Percentiles rank a stretch among this genome's conserved stretches.
Conservation (phyloP, 2,113 vertebrate species). For the Rhipidura dahli region DNA sequence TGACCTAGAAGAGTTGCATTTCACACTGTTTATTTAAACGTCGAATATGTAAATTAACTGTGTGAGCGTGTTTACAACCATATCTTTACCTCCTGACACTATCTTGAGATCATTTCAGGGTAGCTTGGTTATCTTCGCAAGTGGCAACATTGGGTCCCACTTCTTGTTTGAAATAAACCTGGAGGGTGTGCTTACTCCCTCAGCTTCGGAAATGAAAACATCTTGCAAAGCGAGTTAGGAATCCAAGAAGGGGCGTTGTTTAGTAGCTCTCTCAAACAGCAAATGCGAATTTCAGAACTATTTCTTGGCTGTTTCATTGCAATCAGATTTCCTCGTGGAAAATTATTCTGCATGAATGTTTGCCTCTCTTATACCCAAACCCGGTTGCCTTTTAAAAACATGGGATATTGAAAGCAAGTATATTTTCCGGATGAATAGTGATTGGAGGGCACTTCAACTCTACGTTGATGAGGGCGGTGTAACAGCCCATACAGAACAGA, state of each 20-base stretch:
- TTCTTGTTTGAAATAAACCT: background rate
- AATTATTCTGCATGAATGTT: background rate
- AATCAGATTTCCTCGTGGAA: background rate
- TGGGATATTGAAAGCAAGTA: background rate
- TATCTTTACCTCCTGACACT: conserved; percentile 42
- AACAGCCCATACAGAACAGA: background rate
- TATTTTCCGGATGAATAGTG: background rate
- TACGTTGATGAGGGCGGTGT: background rate
- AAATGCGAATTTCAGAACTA: background rate
- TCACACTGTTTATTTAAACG: conserved; percentile 5
- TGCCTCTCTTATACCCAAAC: background rate
- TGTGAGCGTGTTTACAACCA: background rate
- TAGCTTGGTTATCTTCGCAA: background rate
- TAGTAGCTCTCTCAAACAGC: background rate
- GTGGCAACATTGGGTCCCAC: background rate
- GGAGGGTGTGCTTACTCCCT: background rate
- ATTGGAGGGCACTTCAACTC: background rate
- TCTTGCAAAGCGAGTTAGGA: background rate
- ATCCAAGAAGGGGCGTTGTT: background rate
- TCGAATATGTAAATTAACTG: background rate
- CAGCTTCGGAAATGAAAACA: background rate
- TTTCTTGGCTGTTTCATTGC: background rate
- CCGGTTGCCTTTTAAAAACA: background rate
- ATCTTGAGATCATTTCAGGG: background rate
- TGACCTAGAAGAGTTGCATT: background rate